These are phyloP conservation scores for Tarsius wallacei DNA, from an alignment of 2,797 vertebrate species.

Conservation along the genomic window DNA sequence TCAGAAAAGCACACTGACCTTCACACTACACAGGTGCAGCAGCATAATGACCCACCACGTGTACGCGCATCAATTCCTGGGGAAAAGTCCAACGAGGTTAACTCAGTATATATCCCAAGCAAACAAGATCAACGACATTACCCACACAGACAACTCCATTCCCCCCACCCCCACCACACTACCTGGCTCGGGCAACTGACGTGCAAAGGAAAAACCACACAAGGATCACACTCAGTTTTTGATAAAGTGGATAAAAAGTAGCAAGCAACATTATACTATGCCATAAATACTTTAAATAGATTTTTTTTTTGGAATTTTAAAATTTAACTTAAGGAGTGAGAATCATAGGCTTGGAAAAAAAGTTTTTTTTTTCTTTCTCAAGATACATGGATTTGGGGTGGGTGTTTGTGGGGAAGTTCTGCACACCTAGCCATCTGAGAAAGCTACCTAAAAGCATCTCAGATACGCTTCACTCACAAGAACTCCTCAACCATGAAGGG, in stretches of 20 bases:
- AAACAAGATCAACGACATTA: conserved; percentile 86
- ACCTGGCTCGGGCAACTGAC: background rate
- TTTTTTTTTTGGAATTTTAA: background rate
- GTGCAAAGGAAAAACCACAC: background rate
- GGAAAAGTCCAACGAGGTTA: conserved; percentile 97
- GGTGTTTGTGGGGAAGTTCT: background rate
- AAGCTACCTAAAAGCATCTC: background rate
- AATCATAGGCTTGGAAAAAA: background rate
- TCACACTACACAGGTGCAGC: conserved; percentile 99
- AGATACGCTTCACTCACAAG: background rate
- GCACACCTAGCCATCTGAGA: background rate
- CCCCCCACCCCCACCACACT: conserved; percentile 16
- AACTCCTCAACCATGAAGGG: background rate
- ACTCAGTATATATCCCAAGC: conserved; percentile 91
- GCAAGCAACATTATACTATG: conserved; percentile 9
- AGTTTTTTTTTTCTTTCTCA: background rate
- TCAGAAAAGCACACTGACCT: conserved; percentile 97
- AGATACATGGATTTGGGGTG: background rate
- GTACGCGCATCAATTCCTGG: conserved; percentile 98
- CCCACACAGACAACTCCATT: conserved; percentile 54
- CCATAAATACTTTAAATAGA: background rate
- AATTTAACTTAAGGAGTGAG: conserved; percentile 11
- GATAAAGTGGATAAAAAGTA: background rate
- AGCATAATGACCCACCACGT: conserved; percentile 99
- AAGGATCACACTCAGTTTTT: background rate